A percentile compares a stretch with the other conserved stretches of the same genome.
Evolutionary conservation across 2,888 invertebrate genomes (phyloP).

Genomic region (Drosophila nigricruria): DNA sequence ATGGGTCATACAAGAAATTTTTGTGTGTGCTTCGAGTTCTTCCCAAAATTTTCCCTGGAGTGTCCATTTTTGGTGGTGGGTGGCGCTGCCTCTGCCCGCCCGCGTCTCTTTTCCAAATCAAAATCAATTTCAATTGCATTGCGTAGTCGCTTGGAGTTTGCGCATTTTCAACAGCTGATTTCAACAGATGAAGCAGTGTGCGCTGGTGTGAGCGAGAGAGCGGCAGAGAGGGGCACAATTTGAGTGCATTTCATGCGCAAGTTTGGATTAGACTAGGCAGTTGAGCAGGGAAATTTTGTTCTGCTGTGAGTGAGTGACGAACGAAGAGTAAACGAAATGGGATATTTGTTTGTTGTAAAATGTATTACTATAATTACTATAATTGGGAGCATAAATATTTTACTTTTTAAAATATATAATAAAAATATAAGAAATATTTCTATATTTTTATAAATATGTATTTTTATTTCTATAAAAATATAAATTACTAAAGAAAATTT

Average conservation of each 20-base stretch:
- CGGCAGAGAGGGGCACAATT: slow-evolving; percentile 14
- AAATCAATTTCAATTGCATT: slow-evolving; percentile 77
- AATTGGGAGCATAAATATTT: neutral
- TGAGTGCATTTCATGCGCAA: slow-evolving; percentile 40
- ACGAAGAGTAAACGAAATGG: neutral
- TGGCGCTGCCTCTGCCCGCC: slow-evolving; percentile 15
- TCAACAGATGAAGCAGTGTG: neutral
- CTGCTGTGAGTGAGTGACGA: neutral
- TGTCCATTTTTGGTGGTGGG: slow-evolving; percentile 53
- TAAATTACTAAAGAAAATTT: too few relatives aligned
- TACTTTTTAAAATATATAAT: neutral
- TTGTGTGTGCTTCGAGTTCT: slow-evolving; percentile 16
- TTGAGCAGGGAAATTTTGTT: slow-evolving; percentile 4
- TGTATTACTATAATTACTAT: neutral
- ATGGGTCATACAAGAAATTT: slow-evolving; percentile 79
- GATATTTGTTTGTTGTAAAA: neutral
- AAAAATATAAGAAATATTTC: neutral
- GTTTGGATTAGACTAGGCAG: slow-evolving; percentile 30
- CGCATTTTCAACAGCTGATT: slow-evolving; percentile 74
- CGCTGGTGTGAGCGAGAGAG: neutral
- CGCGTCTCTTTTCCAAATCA: slow-evolving; percentile 32
- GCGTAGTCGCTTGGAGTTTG: slow-evolving; percentile 78
- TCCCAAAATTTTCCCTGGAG: slow-evolving; percentile 54
- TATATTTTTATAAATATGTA: too few relatives aligned
- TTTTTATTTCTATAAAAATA: too few relatives aligned